A percentile compares a stretch with the other conserved stretches of the same genome.
Conservation (phyloP, 1,140 invertebrate genomes). For the Drosophila leontia region DNA sequence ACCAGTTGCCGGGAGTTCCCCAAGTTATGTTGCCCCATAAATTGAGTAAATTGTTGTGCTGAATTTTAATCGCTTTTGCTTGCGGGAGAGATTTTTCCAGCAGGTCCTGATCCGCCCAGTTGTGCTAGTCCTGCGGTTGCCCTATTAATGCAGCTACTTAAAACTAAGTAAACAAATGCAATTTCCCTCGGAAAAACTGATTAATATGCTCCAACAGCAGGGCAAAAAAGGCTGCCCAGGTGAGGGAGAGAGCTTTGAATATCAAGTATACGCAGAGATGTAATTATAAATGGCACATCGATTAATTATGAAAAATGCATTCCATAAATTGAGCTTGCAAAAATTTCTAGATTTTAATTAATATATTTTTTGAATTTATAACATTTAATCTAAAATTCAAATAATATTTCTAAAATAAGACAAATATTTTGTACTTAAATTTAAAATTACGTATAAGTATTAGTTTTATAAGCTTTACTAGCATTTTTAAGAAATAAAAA, state of each 20-base stretch:
- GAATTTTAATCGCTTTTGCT: constrained; percentile 70
- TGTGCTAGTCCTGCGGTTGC: not conserved
- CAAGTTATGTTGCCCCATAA: constrained; percentile 76
- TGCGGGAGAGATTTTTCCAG: constrained; percentile 8
- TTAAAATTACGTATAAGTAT: no score
- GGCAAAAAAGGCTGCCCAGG: not conserved
- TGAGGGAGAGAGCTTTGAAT: not conserved
- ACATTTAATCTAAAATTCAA: no score
- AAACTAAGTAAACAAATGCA: constrained; percentile 43
- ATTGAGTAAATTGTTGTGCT: constrained; percentile 76
- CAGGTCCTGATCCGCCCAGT: no score
- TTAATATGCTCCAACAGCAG: constrained; percentile 13
- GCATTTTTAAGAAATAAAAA: no score
- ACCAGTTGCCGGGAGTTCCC: not conserved
- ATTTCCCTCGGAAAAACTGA: constrained; percentile 24
- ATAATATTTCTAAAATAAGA: no score
- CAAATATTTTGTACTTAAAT: no score
- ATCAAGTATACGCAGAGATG: constrained; percentile 8
- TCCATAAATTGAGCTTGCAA: not conserved
- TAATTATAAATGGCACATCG: constrained; percentile 17
- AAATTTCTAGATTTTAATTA: not conserved
- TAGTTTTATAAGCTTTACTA: no score
- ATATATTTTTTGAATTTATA: not conserved
- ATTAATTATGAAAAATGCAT: constrained; percentile 8
- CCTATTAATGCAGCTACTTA: constrained; percentile 34